Base-by-base conservation (phyloP, 37 sponge, comb jelly and placozoan species). In the Dysidea cf. avara region DNA sequence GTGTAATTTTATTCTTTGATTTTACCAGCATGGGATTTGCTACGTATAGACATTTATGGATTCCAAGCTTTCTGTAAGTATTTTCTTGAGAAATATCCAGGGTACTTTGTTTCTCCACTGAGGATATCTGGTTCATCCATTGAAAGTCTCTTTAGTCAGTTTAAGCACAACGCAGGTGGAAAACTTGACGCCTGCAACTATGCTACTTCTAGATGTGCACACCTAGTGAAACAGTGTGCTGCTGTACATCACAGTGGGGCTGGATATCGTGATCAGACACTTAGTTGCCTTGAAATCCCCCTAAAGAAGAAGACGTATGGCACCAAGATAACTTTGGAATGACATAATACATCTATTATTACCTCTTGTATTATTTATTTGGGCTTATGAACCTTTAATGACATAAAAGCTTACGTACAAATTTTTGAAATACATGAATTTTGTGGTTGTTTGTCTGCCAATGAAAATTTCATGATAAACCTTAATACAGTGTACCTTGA, bases 111-210 rank as follows among this genome's bases (percentile, higher is more conserved):
- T 18, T 26, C 29, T 26, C 59, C 61, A 34, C 46, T 72, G 2
- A 7, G 74, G 21, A 33, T 72, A 4, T 38, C 14, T 18, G 74
- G 74, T 39, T 39, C 46, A 37, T 59, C 74, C 25, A 55, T 72
- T 18, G 74, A 72, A 40, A 58, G 38, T 11, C 7, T 72, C 29
- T 57, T 72, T 34, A 36, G 61, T 25, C 47, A 6, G 13, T 5
- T 56, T 6, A 72, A 72, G 61, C 39, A 72, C 47, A 38, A 33
- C 30, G 58, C 61, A 2, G 61, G 74, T 54, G 59, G 60, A 28
- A 35, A 72, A 40, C 61, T 72, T 17, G 35, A 35, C 39, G 74
- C 61, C 32, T 24, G 47, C 61, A 72, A 72, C 39, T 72, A 72
- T 25, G 18, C 47, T 16, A 39, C 59, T 37, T 35, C 59, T 20